Evolutionary conservation across 2,797 vertebrate genomes (phyloP), one percentile per base, ranked within the genome.

Genomic region (Lateolabrax maculatus): DNA sequence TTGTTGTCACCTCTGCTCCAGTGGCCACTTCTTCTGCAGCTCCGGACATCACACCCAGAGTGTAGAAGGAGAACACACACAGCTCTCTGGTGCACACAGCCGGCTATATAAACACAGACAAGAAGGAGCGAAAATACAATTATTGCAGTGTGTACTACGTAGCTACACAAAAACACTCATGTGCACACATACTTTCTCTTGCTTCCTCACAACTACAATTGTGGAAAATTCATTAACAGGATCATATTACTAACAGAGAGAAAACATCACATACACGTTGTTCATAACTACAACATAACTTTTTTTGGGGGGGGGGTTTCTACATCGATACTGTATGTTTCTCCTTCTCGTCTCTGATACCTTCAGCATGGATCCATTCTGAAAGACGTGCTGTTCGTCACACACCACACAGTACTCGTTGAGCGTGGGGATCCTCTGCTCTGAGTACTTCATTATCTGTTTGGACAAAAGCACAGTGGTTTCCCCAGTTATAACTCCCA

Each of bases 361-460:
- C 98, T 99, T 99, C 70, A 99, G 95, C 98, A 99, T 99, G 84
- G 98, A 99, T 79, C 98, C 98, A 0, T 99, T 99, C 95, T 99
- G 98, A 95, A 99, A 99, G 94, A 99, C 98, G 37, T 99, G 98
- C 94, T 99, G 98, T 79, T 99, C 98, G 1, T 99, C 98, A 74
- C 98, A 99, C 69, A 99, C 98, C 91, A 99, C 98, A 0, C 98
- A 99, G 95, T 99, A 99, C 86, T 99, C 98, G 0, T 99, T 99
- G 84, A 99, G 92, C 0, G 98, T 99, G 0, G 98, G 98, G 79
- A 99, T 97, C 83, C 98, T 96, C 96, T 99, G 98, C 90, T 99
- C 98, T 0, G 98, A 98, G 34, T 99, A 99, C 91, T 99, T 99
- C 98, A 99, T 99, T 84, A 99, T 99, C 98, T 99, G 90, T 39